Conservation (phyloP, 2,113 vertebrate species). For the Corythornis vintsioides region DNA sequence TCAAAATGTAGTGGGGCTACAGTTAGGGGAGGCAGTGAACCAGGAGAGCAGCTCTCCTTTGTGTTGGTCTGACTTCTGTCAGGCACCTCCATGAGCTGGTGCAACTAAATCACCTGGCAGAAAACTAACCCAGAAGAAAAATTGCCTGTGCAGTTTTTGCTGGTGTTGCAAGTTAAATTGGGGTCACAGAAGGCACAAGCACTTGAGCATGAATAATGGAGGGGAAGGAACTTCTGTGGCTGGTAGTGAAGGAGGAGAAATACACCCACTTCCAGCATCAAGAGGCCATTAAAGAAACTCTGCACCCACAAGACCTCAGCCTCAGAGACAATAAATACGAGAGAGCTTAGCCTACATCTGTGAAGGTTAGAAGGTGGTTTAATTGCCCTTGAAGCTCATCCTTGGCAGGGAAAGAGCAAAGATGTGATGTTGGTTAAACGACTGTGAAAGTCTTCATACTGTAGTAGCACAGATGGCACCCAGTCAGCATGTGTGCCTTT, state of each 20-base stretch:
- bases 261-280: background rate
- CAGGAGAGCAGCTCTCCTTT: background rate
- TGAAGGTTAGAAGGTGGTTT: background rate
- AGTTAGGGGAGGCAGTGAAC: background rate
- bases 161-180: background rate
- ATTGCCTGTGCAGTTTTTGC: background rate
- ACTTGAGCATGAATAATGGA: rapidly evolving
- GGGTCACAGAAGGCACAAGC: background rate
- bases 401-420: background rate
- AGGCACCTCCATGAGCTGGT: background rate
- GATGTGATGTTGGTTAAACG: background rate
- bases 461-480: background rate
- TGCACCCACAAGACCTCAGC: background rate
- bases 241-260: background rate
- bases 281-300: background rate
- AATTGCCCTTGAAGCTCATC: background rate
- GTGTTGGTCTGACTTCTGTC: background rate
- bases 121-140: background rate
- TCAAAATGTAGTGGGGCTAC: background rate
- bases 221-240: background rate
- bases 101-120: background rate
- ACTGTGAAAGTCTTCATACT: background rate
- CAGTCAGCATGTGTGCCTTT: conserved; percentile 5
- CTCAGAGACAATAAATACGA: background rate
- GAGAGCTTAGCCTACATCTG: background rate